Evolutionary conservation across 1,140 invertebrate species (phyloP), one percentile per base, ranked within the genome.

Genomic region (Pogonomyrmex californicus): DNA sequence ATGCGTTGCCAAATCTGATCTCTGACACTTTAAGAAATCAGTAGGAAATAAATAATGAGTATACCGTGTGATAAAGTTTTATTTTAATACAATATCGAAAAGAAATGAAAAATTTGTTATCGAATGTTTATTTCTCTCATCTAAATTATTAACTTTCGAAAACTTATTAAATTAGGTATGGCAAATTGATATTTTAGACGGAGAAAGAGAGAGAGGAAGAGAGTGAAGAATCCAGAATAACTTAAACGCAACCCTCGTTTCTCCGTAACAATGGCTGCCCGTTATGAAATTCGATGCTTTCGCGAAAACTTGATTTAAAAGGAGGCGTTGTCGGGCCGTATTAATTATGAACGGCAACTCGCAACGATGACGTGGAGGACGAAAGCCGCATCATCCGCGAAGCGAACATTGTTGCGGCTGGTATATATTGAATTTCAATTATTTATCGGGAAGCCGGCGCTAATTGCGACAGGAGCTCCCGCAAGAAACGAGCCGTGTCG

Each of bases 351-450:
- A 54, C 65, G 49, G 68, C 51, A 60, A 44, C 66, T 75, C 60
- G 76, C 41, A 44, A 44, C 36, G 86, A 12, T 30, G 70, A 47
- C 47, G 65, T 65, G 65, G 68, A 89, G 79, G 85, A 70, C 82
- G 71, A 82, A 78, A 86, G 44, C 60, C 14, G 60, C 65, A 33
- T 17, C 47, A 36, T 85, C 70, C 47, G 38, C 82, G 63, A 36
- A 30, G 41, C 41, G 66, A 30, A 77, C 56, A 33, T 65, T 44
- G 75, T 41, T 23, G 47, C 47, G 58, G n/a, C 82, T 82, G 85
- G 41, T 68, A 58, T 81, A 87, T 91, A 93, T 93, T 92, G 90
- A 93, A 93, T 93, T 93, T 93, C 91, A 93, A 93, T 93, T 92
- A 93, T 93, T 93, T 93, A 93, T 91, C 86, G 88, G 66, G 71